A percentile compares a stretch with the other conserved stretches of the same genome.
Evolutionary conservation across 92 coral and sea anemone genomes (phyloP).

Genomic region (Phenganax stokvisi): DNA sequence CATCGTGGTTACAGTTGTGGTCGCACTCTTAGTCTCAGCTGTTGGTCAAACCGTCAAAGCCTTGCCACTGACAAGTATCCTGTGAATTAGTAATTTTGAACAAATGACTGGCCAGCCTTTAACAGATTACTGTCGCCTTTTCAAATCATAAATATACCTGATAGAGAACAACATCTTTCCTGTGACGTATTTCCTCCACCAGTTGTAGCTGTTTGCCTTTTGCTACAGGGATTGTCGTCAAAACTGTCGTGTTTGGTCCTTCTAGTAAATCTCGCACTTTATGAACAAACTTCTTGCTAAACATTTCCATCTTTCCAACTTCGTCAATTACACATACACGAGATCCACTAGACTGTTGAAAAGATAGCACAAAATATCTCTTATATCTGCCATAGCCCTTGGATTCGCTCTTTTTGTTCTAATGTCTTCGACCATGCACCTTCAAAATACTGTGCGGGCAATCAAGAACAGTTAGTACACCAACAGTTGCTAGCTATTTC

Average conservation of each 20-base stretch:
- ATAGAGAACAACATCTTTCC: constrained; percentile 59
- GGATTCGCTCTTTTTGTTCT: too few species aligned
- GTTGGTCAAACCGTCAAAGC: too few species aligned
- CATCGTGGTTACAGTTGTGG: too few species aligned
- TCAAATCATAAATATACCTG: constrained; percentile 47
- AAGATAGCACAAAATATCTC: background rate
- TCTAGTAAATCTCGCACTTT: constrained; percentile 65
- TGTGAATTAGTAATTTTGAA: background rate
- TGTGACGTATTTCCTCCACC: constrained; percentile 69
- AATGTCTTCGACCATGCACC: too few species aligned
- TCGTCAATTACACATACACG: constrained; percentile 61
- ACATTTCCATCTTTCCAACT: constrained; percentile 88
- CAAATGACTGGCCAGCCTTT: background rate
- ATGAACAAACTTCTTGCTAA: constrained; percentile 58
- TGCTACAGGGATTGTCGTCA: constrained; percentile 81
- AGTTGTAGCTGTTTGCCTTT: constrained; percentile 60
- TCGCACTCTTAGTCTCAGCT: too few species aligned
- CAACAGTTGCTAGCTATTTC: too few species aligned
- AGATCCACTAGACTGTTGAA: background rate
- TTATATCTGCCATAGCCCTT: too few species aligned
- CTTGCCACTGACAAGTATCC: too few species aligned
- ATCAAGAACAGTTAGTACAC: too few species aligned
- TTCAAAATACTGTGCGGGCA: too few species aligned
- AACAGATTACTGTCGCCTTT: background rate
- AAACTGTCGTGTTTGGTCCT: constrained; percentile 41